Evolutionary conservation across 2,888 invertebrate genomes (phyloP), one percentile per base, ranked within the genome.

Genomic region (Pyrgus malvae): DNA sequence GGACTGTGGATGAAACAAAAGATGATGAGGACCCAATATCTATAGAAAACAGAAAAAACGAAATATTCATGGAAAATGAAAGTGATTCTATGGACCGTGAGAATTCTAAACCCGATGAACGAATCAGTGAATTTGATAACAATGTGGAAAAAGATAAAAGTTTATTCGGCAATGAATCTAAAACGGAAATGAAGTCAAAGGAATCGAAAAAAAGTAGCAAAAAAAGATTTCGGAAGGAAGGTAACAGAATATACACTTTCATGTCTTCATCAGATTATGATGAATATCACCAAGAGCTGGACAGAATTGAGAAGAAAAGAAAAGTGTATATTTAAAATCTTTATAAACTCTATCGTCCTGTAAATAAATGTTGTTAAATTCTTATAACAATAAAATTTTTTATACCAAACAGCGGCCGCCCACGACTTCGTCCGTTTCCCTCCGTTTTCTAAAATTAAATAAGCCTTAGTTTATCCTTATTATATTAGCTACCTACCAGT

Each of bases 221-320:
- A 16, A 59, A 55, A 8, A 54, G 56, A n/a, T 29, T 31, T 11
- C 45, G 40, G 1, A 50, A 33, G 40, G 59, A 59, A 44, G 59
- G 59, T 0, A 33, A 44, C 6, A 59, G 38, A 40, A n/a, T 56
- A 8, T 59, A 42, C 9, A 54, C 56, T 1, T 59, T 49, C 16
- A 58, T 63, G 50, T 66, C 66, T 60, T 65, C 60, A 23, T 55
- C 55, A 2, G 57, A 59, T 8, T 56, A 60, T 63, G 74, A 70
- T 63, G 66, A 55, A 16, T 50, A 58, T 12, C 58, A 23, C 31
- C 46, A 54, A 6, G 46, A 56, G 35, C 19, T 56, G 11, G 41
- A 50, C 3, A 12, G 27, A 1, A 25, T 33, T 0, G 35, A 50
- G 11, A 56, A 46, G 25, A n/a, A 44, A 25, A 14, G 19, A 53